Base-by-base conservation (phyloP, 2,888 invertebrate genomes). In the Morpho helenor region DNA sequence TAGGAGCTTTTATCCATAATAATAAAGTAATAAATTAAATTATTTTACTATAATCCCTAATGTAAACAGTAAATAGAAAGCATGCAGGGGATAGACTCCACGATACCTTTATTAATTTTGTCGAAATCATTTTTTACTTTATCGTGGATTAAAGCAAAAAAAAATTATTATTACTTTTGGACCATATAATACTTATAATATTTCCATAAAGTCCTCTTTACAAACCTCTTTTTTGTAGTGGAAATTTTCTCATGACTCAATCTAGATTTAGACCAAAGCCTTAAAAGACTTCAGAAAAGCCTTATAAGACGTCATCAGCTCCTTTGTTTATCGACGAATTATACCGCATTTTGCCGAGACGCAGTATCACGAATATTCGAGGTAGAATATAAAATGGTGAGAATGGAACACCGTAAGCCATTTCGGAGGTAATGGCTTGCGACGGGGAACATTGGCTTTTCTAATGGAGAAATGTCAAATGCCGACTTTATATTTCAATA, bases 361-460 rank as follows among this genome's bases (percentile, higher is more conserved):
- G 22, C 16, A 52, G 48, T 10, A 56, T 52, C 60, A 68, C 70
- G 68, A 70, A 71, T 71, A 71, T 73, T 69, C 69, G 71, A 69
- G 69, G 68, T 65, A 74, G 74, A 69, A 71, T 72, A 70, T 59
- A 66, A 73, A 74, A 72, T 74, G 69, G 72, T 65, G 70, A 66
- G 72, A 74, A 77, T 77, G 72, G 71, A 64, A 67, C 71, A 70
- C 69, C 73, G 70, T 75, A 71, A 72, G 70, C 76, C 81, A 80
- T 83, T 83, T 81, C 74, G 73, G 74, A 69, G 67, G 77, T 81
- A 82, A 83, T 81, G 80, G 79, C 65, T 31, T 31, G 69, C 76
- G 76, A 69, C 68, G 71, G 68, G 72, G 72, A 67, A 73, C 71
- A 75, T 75, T 72, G 70, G 70, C 71, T 71, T 68, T 69, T 69